Evolutionary conservation across 1,140 invertebrate species (phyloP).

Genomic region (Halyomorpha halys): DNA sequence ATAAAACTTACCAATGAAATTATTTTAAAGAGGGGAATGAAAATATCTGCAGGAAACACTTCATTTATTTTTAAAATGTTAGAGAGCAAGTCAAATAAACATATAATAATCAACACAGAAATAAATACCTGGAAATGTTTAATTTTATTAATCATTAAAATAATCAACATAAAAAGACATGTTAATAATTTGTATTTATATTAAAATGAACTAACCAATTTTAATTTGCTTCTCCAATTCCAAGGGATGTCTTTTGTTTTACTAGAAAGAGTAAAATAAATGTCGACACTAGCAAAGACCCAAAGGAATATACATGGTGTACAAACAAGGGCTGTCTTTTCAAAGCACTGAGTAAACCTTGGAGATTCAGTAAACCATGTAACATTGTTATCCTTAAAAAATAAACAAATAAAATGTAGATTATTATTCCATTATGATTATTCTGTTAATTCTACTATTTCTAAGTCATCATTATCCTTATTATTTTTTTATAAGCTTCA

Average conservation of each 20-base stretch:
- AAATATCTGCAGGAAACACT: conserved; percentile 58
- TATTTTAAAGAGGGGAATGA: conserved; percentile 61
- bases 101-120: conserved; percentile 20
- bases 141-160: not conserved
- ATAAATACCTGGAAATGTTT: conserved; percentile 27
- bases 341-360: conserved; percentile 76
- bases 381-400: conserved; percentile 55
- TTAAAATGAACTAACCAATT: conserved; percentile 48
- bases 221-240: conserved; percentile 64
- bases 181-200: conserved; percentile 33
- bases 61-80: conserved; percentile 47
- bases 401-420: conserved; percentile 20
- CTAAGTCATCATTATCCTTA: too few species aligned
- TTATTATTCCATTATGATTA: too few species aligned
- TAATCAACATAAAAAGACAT: not conserved
- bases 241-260: conserved; percentile 68
- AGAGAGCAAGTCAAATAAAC: conserved; percentile 15
- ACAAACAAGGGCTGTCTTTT: conserved; percentile 79
- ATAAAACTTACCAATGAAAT: conserved; percentile 63
- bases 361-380: conserved; percentile 73
- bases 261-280: conserved; percentile 66
- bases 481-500: too few species aligned
- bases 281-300: conserved; percentile 61
- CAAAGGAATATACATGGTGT: conserved; percentile 75
- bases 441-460: too few species aligned